Evolutionary conservation across 2,797 vertebrate species (phyloP).

Genomic region (Paedocypris micromegethes): DNA sequence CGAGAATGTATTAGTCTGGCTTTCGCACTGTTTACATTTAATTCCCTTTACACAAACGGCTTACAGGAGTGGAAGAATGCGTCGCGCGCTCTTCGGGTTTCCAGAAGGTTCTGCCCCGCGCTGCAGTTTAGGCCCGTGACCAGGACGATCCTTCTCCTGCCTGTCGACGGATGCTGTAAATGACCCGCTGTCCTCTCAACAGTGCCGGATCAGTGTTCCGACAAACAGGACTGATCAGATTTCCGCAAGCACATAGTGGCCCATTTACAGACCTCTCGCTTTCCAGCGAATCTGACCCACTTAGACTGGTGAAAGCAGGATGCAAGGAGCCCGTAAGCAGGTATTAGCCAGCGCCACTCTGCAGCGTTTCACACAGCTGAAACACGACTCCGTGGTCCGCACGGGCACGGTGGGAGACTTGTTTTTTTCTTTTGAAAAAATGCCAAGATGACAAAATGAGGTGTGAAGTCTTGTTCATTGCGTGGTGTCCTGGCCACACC

Average conservation of each 20-base stretch:
- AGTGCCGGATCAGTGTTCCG: constrained; percentile 10
- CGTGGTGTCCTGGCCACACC: neutral
- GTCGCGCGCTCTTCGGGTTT: constrained; percentile 43
- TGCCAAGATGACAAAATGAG: constrained; percentile 25
- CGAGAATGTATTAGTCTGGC: constrained; percentile 57
- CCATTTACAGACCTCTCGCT: constrained; percentile 47
- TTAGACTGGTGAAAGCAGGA: constrained; percentile 30
- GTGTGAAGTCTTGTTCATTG: constrained; percentile 21
- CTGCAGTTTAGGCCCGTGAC: constrained; percentile 15
- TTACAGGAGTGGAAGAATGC: constrained; percentile 49
- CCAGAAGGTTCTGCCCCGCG: neutral
- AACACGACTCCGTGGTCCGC: constrained; percentile 9
- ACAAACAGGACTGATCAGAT: constrained; percentile 27
- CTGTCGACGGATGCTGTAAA: constrained; percentile 31
- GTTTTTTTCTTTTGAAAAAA: constrained; percentile 4
- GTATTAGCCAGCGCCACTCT: constrained; percentile 19
- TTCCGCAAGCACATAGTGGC: constrained; percentile 29
- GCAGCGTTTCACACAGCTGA: constrained; percentile 11
- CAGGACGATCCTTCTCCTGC: constrained; percentile 7
- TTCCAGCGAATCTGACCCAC: constrained; percentile 37
- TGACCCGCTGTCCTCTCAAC: constrained; percentile 5
- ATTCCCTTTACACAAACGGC: constrained; percentile 56
- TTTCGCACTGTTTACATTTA: constrained; percentile 60
- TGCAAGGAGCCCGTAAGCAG: constrained; percentile 33
- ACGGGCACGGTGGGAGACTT: constrained; percentile 17